Evolutionary conservation across 2,797 vertebrate species (phyloP).

Genomic region (Vipera latastei): DNA sequence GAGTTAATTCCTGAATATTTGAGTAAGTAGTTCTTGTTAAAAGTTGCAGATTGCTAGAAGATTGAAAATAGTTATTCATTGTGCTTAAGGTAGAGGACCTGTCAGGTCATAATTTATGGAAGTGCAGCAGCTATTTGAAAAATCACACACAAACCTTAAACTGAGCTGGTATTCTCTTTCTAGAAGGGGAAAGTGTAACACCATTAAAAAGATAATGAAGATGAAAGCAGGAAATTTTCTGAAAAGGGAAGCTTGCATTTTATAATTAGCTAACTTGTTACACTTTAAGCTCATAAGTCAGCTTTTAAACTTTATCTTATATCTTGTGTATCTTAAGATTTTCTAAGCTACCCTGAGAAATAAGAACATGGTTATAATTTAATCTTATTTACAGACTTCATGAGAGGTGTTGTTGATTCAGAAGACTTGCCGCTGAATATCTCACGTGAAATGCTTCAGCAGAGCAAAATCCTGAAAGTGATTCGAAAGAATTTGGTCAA

Average conservation of each 20-base stretch:
- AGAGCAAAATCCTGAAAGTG: conserved; percentile 97
- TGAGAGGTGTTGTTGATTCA: conserved; percentile 92
- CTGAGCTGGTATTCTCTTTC: background rate
- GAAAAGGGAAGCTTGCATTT: background rate
- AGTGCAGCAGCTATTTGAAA: background rate
- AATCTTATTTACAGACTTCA: conserved; percentile 78
- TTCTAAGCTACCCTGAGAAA: background rate
- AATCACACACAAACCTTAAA: background rate
- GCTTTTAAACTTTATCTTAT: background rate
- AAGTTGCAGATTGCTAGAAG: background rate
- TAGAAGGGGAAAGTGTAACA: background rate
- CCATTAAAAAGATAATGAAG: background rate
- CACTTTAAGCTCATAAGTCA: background rate
- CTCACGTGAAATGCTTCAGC: conserved; percentile 96
- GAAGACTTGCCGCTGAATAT: conserved; percentile 94
- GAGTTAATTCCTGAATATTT: conserved; percentile 95
- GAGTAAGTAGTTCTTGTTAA: conserved; percentile 77
- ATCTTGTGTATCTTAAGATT: background rate
- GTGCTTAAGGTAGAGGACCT: background rate
- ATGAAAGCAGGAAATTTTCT: background rate
- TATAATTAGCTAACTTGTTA: background rate
- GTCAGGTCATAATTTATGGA: background rate
- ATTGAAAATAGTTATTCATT: background rate
- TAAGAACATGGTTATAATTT: background rate
- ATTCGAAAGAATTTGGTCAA: conserved; percentile 97